A percentile compares a stretch with the other conserved stretches of the same genome.
These are phyloP conservation scores for Cheilosia scutellata DNA, from an alignment of 2,888 invertebrate species.

Conservation along the genomic window DNA sequence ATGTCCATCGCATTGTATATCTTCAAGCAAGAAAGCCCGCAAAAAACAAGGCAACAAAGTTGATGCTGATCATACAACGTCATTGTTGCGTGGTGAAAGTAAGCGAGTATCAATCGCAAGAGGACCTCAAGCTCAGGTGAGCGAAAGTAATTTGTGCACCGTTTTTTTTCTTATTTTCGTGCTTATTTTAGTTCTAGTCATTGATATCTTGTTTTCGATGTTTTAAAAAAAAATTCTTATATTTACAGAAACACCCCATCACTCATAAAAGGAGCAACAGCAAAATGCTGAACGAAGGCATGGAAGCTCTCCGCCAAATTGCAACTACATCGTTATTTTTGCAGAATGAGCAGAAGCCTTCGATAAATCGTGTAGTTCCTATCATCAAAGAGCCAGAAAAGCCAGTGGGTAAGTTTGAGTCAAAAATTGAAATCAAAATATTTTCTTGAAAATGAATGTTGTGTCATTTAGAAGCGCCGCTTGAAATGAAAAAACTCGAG, in stretches of 20 bases:
- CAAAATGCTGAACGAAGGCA: conserved; percentile 84
- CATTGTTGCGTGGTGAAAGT: conserved; percentile 83
- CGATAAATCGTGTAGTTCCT: conserved; percentile 83
- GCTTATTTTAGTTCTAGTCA: neutral
- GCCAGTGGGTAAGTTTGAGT: conserved; percentile 76
- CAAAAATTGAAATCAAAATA: no score
- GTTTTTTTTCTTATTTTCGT: neutral
- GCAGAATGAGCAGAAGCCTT: conserved; percentile 84
- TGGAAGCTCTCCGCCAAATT: conserved; percentile 84
- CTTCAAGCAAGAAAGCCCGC: conserved; percentile 87
- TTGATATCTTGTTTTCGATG: no score
- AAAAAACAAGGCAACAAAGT: conserved; percentile 85
- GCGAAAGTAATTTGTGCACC: neutral
- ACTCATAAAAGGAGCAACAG: conserved; percentile 83
- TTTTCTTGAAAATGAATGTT: neutral
- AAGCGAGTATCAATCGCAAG: conserved; percentile 84
- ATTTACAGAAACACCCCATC: conserved; percentile 81
- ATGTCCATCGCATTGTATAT: conserved; percentile 91
- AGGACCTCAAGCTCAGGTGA: conserved; percentile 82
- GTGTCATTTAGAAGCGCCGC: conserved; percentile 78
- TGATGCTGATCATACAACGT: conserved; percentile 84
- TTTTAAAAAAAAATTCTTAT: neutral
- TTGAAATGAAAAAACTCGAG: conserved; percentile 83
- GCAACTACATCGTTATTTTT: conserved; percentile 84
- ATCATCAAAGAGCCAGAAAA: conserved; percentile 84